Evolutionary conservation across 2,888 invertebrate species (phyloP), one percentile per base, ranked within the genome.

Genomic region (Oxycera nigricornis): DNA sequence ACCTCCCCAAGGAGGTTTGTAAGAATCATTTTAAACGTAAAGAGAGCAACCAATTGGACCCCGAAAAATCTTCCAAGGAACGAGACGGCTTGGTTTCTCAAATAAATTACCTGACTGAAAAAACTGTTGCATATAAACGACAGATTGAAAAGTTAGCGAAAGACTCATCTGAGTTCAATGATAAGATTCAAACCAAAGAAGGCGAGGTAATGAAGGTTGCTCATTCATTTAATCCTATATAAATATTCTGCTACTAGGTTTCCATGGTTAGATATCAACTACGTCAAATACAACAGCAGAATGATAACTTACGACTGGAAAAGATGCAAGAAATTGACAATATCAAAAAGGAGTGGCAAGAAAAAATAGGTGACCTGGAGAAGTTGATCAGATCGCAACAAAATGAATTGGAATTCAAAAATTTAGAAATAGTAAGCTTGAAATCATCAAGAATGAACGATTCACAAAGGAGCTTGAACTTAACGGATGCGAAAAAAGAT

Each of bases 161-260:
- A 22, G 75, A 76, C 31, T 35, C 65, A 22, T 31, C 52, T 2
- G 73, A 76, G 9, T 52, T 76, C 11, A 73, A 67, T 57, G 76
- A 78, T 35, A 76, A 76, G 72, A 75, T 77, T 35, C 77, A 77
- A 72, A 76, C 77, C 1, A 78, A 77, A 70, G 77, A 78, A 14
- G 78, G 78, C 2, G 78, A 78, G 28, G 77, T 76, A 74, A n/a
- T n/a, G n/a, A n/a, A n/a, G n/a, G n/a, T n/a, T n/a, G n/a, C n/a
- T n/a, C n/a, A n/a, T n/a, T n/a, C n/a, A n/a, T n/a, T n/a, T n/a
- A n/a, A n/a, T n/a, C n/a, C n/a, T n/a, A n/a, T n/a, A 2, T 57
- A 9, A 26, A 6, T 17, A 26, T 62, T 31, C 46, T 46, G 3
- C 46, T 7, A n/a, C 11, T 55, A 76, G 76, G 74, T 77, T 7